Conservation (phyloP, 2,888 invertebrate species). For the Trisateles emortualis region DNA sequence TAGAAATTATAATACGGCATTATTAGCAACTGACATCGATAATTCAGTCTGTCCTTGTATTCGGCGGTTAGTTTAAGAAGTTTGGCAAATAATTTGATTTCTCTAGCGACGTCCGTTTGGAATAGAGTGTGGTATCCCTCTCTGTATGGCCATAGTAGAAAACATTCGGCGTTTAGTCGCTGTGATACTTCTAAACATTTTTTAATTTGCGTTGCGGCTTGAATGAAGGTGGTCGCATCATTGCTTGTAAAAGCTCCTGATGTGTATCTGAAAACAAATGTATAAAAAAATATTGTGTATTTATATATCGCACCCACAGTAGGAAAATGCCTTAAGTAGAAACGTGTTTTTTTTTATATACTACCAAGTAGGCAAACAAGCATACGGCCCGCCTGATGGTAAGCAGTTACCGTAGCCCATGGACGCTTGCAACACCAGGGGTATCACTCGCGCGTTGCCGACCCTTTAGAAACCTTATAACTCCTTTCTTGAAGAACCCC, state of each 20-base stretch:
- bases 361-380: no score
- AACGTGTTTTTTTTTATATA: no score
- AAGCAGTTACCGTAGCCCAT: no score
- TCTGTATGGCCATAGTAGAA: slow-evolving; percentile 87
- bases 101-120: slow-evolving; percentile 87
- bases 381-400: no score
- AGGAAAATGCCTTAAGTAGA: background rate
- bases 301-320: no score
- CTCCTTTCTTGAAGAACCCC: no score
- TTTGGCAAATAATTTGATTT: slow-evolving; percentile 88
- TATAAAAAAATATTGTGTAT: background rate
- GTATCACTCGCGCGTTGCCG: no score
- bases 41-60: slow-evolving; percentile 84
- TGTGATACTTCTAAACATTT: slow-evolving; percentile 88
- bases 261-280: slow-evolving; percentile 80
- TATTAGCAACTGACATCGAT: slow-evolving; percentile 86
- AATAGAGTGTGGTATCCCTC: slow-evolving; percentile 88
- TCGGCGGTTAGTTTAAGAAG: slow-evolving; percentile 88
- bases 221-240: slow-evolving; percentile 86
- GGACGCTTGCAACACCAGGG: no score
- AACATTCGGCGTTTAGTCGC: slow-evolving; percentile 87
- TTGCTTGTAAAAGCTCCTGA: slow-evolving; percentile 88
- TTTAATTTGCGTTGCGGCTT: slow-evolving; percentile 88
- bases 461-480: no score
- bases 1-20: slow-evolving; percentile 74